A percentile compares a stretch with the other conserved stretches of the same genome.
Evolutionary conservation across 2,888 invertebrate genomes (phyloP).

Genomic region (Tortricodes alternella): DNA sequence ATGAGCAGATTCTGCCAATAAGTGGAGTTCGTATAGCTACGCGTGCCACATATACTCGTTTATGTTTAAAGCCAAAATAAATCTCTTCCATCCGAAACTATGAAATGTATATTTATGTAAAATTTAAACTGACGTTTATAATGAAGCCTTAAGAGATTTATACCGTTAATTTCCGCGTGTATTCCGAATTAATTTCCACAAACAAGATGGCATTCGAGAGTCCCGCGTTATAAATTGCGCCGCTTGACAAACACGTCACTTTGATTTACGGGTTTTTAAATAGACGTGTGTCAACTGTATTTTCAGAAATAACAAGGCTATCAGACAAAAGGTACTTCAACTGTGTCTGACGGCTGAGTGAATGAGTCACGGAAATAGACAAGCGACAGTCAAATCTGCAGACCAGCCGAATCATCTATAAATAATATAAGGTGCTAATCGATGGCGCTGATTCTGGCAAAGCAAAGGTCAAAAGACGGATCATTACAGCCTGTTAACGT

Average conservation of each 20-base stretch:
- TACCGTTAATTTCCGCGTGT: background rate
- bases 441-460: too few relatives aligned
- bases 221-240: background rate
- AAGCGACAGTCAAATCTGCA: constrained; percentile 24
- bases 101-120: background rate
- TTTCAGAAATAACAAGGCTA: background rate
- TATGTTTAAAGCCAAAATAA: background rate
- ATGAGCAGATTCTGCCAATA: too few relatives aligned
- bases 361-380: constrained; percentile 24
- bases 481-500: constrained; percentile 1
- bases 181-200: background rate
- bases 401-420: constrained; percentile 10
- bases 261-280: background rate
- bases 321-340: constrained; percentile 19
- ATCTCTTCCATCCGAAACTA: background rate
- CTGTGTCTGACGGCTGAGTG: constrained; percentile 15
- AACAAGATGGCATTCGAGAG: background rate
- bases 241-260: background rate
- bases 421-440: constrained; percentile 26
- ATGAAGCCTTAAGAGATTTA: constrained; percentile 2
- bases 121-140: background rate
- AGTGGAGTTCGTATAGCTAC: too few relatives aligned
- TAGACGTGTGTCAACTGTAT: background rate
- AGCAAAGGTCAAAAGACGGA: constrained; percentile 3
- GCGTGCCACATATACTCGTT: too few relatives aligned